phyloP scores from a whole-genome alignment of 1,140 invertebrate genomes.

The Drosophila azteca region DNA sequence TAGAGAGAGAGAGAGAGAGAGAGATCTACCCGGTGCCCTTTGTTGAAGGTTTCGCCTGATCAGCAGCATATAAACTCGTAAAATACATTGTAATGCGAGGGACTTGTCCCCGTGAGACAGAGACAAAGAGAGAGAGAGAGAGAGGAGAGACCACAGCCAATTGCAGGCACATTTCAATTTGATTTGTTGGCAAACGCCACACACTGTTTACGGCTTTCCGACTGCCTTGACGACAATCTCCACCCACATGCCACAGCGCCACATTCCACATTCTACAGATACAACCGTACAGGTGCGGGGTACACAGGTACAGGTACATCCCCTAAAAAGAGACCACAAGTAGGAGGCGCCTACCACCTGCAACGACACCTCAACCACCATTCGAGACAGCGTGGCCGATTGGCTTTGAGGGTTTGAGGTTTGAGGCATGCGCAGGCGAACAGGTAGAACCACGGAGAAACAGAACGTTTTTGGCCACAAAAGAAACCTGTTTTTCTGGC shows the following conservation, averaged over 20 bases:
- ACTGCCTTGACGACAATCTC: constrained; percentile 43
- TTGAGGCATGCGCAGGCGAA: constrained; percentile 26
- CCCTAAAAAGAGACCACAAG: constrained; percentile 28
- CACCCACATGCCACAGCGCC: constrained; percentile 27
- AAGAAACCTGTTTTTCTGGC: constrained; percentile 34
- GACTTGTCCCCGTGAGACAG: neutral
- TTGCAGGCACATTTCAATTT: constrained; percentile 73
- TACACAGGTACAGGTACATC: constrained; percentile 1
- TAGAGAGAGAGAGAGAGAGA: too few relatives aligned
- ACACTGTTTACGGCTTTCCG: constrained; percentile 9
- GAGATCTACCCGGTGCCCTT: too few relatives aligned
- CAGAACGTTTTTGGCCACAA: neutral
- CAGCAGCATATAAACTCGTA: neutral
- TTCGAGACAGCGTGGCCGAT: too few relatives aligned
- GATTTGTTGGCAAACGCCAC: constrained; percentile 67
- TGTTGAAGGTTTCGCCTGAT: constrained; percentile 2
- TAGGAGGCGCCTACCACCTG: constrained; percentile 35
- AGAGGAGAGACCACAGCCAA: constrained; percentile 37
- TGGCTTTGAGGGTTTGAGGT: too few relatives aligned
- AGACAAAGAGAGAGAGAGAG: too few relatives aligned
- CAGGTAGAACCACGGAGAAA: constrained; percentile 1
- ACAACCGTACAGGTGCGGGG: constrained; percentile 3
- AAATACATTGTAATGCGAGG: neutral
- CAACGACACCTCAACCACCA: too few relatives aligned
- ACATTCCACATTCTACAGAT: too few relatives aligned